phyloP scores from a whole-genome alignment of 2,113 vertebrate species.

The Petrocephalus microphthalmus region DNA sequence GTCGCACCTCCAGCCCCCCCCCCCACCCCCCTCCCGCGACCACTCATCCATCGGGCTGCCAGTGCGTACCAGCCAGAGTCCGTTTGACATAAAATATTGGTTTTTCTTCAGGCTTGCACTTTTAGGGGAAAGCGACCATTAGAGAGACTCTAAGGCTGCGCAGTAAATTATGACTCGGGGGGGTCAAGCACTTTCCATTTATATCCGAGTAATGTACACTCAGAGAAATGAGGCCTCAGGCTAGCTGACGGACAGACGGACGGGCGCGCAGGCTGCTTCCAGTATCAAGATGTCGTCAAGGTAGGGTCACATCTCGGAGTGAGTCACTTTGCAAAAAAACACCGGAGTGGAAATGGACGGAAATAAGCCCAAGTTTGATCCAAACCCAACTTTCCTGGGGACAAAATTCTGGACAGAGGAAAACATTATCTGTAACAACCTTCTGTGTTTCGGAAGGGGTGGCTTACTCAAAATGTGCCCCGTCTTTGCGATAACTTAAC shows the following conservation, averaged over 20 bases:
- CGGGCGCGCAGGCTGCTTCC: background rate
- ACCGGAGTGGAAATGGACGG: background rate
- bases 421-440: background rate
- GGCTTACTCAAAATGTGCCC: background rate
- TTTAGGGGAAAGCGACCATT: constrained; percentile 44
- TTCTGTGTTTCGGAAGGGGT: background rate
- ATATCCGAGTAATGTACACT: constrained; percentile 48
- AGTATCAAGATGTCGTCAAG: background rate
- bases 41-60: background rate
- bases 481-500: background rate
- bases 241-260: background rate
- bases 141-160: constrained; percentile 38
- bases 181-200: constrained; percentile 41
- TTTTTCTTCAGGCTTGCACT: constrained; percentile 29
- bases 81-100: constrained; percentile 40
- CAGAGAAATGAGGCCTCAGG: constrained; percentile 40
- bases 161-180: constrained; percentile 43
- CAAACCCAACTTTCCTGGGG: background rate
- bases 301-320: background rate
- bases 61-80: constrained; percentile 35
- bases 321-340: background rate
- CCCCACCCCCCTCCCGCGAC: background rate
- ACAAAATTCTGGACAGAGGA: background rate
- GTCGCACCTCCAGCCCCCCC: background rate
- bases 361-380: background rate